Percentiles rank a stretch among this genome's conserved stretches.
These are phyloP conservation scores for Leptinotarsa lineolata DNA, from an alignment of 1,140 invertebrate genomes.

Conservation along the genomic window DNA sequence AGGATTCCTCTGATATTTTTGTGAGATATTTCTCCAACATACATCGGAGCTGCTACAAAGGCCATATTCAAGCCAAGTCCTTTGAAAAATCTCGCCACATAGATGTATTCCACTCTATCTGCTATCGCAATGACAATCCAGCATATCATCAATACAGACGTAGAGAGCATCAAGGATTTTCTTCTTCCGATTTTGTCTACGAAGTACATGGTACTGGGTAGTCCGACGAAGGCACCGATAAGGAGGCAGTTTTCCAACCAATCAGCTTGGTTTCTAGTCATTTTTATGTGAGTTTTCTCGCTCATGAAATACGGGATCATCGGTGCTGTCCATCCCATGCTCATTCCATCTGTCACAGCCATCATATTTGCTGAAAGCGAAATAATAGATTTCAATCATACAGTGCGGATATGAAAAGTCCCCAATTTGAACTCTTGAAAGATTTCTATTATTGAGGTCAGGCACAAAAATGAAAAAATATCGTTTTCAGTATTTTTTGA, in stretches of 20 bases:
- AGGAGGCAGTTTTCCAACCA: conserved; percentile 67
- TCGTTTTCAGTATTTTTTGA: too few relatives aligned
- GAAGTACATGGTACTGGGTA: conserved; percentile 58
- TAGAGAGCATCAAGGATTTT: conserved; percentile 60
- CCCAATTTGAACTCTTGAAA: too few relatives aligned
- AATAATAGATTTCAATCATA: not conserved
- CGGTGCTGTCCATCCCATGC: conserved; percentile 66
- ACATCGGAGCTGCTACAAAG: conserved; percentile 33
- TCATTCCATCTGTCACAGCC: conserved; percentile 49
- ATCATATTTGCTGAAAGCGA: not conserved
- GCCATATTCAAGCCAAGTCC: conserved; percentile 37
- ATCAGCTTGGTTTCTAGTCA: conserved; percentile 50
- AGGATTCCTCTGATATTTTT: conserved; percentile 41
- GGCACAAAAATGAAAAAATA: too few relatives aligned
- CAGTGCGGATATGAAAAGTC: too few relatives aligned
- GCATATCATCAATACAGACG: conserved; percentile 63
- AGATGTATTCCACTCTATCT: conserved; percentile 26
- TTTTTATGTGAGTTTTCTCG: conserved; percentile 42
- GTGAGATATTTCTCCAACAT: conserved; percentile 40
- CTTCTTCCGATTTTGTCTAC: conserved; percentile 69
- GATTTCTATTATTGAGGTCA: too few relatives aligned
- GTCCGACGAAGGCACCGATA: conserved; percentile 64
- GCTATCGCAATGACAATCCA: conserved; percentile 57
- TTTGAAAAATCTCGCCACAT: conserved; percentile 35
- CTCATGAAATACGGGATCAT: conserved; percentile 59